Evolutionary conservation across 2,113 vertebrate species (phyloP), one percentile per base, ranked within the genome.

Genomic region (Sinocyclocheilus rhinocerous): DNA sequence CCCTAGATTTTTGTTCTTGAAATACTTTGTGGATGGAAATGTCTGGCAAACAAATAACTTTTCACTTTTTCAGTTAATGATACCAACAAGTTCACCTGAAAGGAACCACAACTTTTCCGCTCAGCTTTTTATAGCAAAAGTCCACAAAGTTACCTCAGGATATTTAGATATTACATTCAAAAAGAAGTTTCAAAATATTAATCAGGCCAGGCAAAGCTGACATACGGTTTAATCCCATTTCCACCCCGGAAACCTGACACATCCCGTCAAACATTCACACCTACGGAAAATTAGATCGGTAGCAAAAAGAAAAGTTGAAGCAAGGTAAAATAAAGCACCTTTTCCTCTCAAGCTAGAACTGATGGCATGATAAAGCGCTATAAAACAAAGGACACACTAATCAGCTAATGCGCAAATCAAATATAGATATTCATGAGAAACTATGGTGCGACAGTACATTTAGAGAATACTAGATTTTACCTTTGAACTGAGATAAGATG

Each of bases 391-490:
- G 15, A 29, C 18, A 72, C 55, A 55, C 42, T 73, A 70, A 36
- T 84, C 26, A 26, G 75, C 52, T 83, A 69, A 83, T 42, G 45
- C 7, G 61, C 45, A 79, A 84, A 81, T 84, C 48, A 84, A 84
- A 87, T 57, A 59, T 33, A 69, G 26, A 70, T 42, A 69, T 61
- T n/a, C 52, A 77, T 83, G 10, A 22, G 72, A 61, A 89, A 76
- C 87, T 63, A 13, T 8, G 6, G 65, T 88, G 48, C 69, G 0
- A 87, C 70, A 61, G 81, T 76, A 76, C 88, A 89, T 91, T 89
- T 89, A 2, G 86, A 87, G 88, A 72, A 81, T 83, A 87, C 7
- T 88, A 85, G 85, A 65, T 89, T 72, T 0, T 57, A 93, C 90
- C 88, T 83, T 86, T 75, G 84, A 90, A 86, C 83, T 75, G 61